phyloP scores from a whole-genome alignment of 2,113 vertebrate species.

The Lycocorax pyrrhopterus region DNA sequence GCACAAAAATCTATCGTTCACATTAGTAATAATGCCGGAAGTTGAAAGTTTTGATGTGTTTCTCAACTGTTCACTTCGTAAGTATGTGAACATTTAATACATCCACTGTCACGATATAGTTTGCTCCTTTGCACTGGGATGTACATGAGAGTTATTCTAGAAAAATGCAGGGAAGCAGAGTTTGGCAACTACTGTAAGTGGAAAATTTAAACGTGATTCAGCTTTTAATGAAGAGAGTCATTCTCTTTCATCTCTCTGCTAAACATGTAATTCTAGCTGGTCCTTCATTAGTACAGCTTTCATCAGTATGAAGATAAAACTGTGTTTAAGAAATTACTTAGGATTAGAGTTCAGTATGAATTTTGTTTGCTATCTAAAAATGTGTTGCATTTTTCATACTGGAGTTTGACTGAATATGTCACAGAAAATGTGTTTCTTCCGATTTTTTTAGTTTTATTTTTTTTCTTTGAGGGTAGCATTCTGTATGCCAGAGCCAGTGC shows the following conservation, averaged over 20 bases:
- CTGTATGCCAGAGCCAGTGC: neutral
- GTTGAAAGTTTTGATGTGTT: neutral
- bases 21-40: neutral
- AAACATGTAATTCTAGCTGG: slow-evolving; percentile 41
- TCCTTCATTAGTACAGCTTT: slow-evolving; percentile 59
- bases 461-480: neutral
- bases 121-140: neutral
- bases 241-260: slow-evolving; percentile 29
- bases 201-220: slow-evolving; percentile 28
- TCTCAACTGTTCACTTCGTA: neutral
- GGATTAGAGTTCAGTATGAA: neutral
- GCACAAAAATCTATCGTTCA: neutral
- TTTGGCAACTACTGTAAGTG: slow-evolving; percentile 16
- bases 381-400: neutral
- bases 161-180: neutral
- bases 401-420: neutral
- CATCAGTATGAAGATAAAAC: slow-evolving; percentile 31
- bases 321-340: slow-evolving; percentile 54
- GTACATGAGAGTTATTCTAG: neutral
- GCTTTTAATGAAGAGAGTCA: slow-evolving; percentile 43
- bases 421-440: neutral
- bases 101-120: neutral
- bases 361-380: slow-evolving; percentile 27
- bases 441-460: neutral
- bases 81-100: neutral